These are phyloP conservation scores for Orcinus orca DNA, from an alignment of 2,113 vertebrate genomes.

Conservation along the genomic window DNA sequence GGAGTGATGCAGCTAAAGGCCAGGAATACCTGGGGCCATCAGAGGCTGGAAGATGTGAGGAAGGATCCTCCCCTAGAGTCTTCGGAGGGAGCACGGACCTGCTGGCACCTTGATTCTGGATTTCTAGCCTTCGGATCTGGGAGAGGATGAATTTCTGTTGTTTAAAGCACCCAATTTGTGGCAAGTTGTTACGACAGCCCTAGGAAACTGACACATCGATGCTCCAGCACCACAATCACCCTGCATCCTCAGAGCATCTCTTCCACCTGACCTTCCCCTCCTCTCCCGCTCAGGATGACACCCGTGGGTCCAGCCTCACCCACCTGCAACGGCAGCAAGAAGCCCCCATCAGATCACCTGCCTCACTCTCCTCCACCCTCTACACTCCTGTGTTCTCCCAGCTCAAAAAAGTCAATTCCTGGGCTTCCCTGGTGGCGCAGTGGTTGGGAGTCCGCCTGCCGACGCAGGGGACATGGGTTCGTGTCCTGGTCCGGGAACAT, in stretches of 20 bases:
- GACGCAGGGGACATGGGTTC: no score
- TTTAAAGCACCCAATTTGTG: neutral
- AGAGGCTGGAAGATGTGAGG: neutral
- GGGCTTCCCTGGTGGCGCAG: no score
- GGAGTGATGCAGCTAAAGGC: neutral
- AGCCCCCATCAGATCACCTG: neutral
- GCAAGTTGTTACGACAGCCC: no score
- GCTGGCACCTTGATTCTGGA: neutral
- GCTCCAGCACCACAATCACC: neutral
- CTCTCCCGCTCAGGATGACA: neutral
- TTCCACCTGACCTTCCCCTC: neutral
- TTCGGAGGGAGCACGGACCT: accelerated
- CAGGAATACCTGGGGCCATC: neutral
- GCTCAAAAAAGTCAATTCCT: neutral
- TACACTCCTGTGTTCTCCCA: neutral
- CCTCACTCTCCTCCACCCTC: neutral
- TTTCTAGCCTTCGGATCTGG: neutral
- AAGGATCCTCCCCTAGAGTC: neutral
- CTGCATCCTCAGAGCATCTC: accelerated
- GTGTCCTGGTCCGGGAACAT: no score
- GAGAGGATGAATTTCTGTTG: neutral
- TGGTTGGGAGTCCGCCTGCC: no score
- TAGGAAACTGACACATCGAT: neutral
- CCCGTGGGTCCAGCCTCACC: neutral
- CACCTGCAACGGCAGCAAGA: neutral